A percentile compares a stretch with the other conserved stretches of the same genome.
phyloP scores from a whole-genome alignment of 2,888 invertebrate species.

The Piscicola geometra region DNA sequence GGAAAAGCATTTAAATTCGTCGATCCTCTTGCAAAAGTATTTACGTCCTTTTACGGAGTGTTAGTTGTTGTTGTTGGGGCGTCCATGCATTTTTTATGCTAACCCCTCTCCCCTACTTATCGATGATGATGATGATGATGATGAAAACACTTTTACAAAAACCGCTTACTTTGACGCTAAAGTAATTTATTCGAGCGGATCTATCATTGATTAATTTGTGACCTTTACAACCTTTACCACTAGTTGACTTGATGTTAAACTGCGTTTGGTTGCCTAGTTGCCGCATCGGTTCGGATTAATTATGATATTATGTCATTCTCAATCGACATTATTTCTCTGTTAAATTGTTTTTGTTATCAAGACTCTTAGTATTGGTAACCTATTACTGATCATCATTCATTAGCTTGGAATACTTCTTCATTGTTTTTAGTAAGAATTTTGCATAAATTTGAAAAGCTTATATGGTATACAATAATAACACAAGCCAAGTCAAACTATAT shows the following conservation, averaged over 20 bases:
- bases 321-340: too few species aligned
- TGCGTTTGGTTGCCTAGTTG: neutral
- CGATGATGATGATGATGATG: too few species aligned
- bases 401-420: neutral
- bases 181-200: neutral
- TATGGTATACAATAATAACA: constrained; percentile 8
- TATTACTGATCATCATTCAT: neutral
- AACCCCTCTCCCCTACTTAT: too few species aligned
- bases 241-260: neutral
- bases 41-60: neutral
- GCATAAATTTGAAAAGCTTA: constrained; percentile 10
- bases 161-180: neutral
- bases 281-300: neutral
- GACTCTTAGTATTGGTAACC: neutral
- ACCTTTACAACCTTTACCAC: neutral
- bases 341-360: too few species aligned
- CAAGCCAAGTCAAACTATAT: constrained; percentile 8
- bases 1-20: too few species aligned
- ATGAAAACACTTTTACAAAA: constrained; percentile 3
- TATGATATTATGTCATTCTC: constrained; percentile 2
- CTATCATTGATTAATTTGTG: constrained; percentile 11
- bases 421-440: neutral
- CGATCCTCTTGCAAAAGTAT: neutral
- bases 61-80: constrained; percentile 6
- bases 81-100: neutral